Percentiles rank a stretch among this genome's conserved stretches.
Evolutionary conservation across 2,797 vertebrate genomes (phyloP).

Genomic region (Varecia variegata): DNA sequence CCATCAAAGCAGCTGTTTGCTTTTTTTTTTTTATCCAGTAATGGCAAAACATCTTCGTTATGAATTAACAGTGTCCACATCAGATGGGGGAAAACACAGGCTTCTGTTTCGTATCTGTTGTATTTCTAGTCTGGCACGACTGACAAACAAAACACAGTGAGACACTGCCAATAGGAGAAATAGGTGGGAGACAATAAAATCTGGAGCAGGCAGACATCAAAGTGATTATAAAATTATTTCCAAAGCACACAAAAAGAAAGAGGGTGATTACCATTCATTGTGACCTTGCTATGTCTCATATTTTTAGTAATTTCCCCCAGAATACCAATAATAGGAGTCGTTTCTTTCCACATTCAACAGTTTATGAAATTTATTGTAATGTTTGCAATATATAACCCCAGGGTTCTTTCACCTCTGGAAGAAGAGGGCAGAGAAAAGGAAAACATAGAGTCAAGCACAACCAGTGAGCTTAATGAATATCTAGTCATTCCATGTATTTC

Average conservation of each 20-base stretch:
- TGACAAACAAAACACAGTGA: constrained; percentile 26
- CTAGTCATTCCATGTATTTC: background rate
- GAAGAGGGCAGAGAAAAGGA: background rate
- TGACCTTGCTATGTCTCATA: background rate
- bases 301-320: constrained; percentile 24
- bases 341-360: background rate
- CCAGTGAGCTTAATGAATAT: background rate
- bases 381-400: background rate
- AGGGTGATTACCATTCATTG: background rate
- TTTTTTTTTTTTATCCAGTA: background rate
- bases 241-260: constrained; percentile 17
- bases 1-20: constrained; percentile 63
- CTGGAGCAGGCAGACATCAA: background rate
- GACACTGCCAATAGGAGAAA: constrained; percentile 2
- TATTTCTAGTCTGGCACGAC: constrained; percentile 43
- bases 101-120: constrained; percentile 54
- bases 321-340: background rate
- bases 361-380: constrained; percentile 28
- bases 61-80: constrained; percentile 57
- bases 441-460: background rate
- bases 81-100: background rate
- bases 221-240: constrained; percentile 52
- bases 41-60: constrained; percentile 64
- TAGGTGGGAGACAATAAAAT: constrained; percentile 35
- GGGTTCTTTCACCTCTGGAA: background rate